Conservation (phyloP, 1,140 invertebrate genomes). For the Apis florea region DNA sequence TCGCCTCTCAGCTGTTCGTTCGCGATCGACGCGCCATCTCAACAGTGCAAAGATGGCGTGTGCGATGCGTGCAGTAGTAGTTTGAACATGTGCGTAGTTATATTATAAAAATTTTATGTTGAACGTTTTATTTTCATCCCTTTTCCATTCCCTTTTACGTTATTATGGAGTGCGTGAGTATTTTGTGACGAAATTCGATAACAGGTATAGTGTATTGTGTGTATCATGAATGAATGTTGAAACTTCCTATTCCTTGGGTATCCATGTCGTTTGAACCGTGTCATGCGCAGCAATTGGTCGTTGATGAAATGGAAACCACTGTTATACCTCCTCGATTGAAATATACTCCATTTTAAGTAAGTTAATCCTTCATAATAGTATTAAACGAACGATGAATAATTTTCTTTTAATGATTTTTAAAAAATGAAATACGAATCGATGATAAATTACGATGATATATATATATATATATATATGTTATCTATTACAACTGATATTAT, state of each 20-base stretch:
- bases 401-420: neutral
- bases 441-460: rapidly evolving
- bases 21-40: constrained; percentile 30
- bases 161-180: too few relatives aligned
- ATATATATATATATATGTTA: neutral
- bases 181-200: neutral
- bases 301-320: neutral
- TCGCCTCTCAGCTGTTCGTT: constrained; percentile 44
- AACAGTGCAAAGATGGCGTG: constrained; percentile 14
- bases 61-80: neutral
- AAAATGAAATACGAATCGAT: neutral
- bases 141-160: too few relatives aligned
- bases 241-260: too few relatives aligned
- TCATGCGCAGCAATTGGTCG: neutral
- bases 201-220: too few relatives aligned
- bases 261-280: neutral
- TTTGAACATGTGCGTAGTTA: neutral
- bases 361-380: too few relatives aligned
- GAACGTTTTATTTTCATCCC: neutral
- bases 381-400: neutral
- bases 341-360: too few relatives aligned
- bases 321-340: neutral
- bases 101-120: neutral
- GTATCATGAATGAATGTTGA: neutral
- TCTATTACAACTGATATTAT: neutral